These are phyloP conservation scores for Tenebrosternarchus preto DNA, from an alignment of 2,113 vertebrate genomes.

Conservation along the genomic window DNA sequence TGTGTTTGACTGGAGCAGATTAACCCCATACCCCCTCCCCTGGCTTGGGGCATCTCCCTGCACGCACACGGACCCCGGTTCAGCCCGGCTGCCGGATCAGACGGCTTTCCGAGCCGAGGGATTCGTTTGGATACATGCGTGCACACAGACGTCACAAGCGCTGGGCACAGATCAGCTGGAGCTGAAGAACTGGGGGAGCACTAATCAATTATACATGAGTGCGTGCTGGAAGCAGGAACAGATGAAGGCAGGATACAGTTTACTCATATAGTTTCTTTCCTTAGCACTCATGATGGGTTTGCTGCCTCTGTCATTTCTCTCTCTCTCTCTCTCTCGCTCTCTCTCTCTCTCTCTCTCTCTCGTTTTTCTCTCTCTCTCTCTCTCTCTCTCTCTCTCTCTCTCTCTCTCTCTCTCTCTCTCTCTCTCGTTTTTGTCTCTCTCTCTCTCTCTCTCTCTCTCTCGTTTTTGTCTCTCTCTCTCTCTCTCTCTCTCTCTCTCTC, in stretches of 20 bases:
- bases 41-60: background rate
- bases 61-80: background rate
- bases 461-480: constrained; percentile 80
- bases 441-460: constrained; percentile 71
- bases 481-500: constrained; percentile 78
- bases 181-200: constrained; percentile 15
- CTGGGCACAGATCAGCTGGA: background rate
- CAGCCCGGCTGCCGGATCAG: background rate
- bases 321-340: constrained; percentile 67
- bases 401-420: background rate
- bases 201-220: constrained; percentile 15
- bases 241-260: background rate
- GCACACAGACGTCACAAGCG: background rate
- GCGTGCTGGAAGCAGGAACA: background rate
- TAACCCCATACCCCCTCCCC: background rate
- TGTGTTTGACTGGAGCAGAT: constrained; percentile 16
- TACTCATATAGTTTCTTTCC: background rate
- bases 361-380: constrained; percentile 80
- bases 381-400: constrained; percentile 71
- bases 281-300: background rate
- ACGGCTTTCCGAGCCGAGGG: background rate
- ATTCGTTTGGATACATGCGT: background rate
- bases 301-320: background rate
- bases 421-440: constrained; percentile 79
- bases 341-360: constrained; percentile 71